Evolutionary conservation across 2,888 invertebrate genomes (phyloP).

Genomic region (Rotaria magnacalcarata): DNA sequence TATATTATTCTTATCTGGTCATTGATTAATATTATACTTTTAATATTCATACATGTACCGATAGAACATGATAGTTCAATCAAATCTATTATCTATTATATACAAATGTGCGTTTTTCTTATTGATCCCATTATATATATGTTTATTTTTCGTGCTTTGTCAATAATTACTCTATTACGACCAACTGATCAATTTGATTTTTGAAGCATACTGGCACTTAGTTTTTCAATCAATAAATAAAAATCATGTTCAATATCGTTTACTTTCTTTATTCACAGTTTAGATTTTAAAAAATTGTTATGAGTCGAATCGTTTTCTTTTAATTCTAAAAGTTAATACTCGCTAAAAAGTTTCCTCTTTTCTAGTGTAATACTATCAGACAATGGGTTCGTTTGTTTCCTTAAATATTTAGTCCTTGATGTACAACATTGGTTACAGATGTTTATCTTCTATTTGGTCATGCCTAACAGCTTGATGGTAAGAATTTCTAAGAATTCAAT

Average conservation of each 20-base stretch:
- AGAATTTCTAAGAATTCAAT: too few relatives aligned
- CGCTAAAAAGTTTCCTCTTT: too few relatives aligned
- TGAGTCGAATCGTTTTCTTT: too few relatives aligned
- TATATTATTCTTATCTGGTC: not conserved
- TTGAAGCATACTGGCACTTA: not conserved
- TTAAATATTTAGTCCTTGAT: too few relatives aligned
- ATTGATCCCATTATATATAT: not conserved
- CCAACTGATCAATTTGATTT: not conserved
- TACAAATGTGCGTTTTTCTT: not conserved
- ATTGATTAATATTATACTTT: not conserved
- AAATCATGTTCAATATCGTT: not conserved
- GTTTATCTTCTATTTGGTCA: too few relatives aligned
- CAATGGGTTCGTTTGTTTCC: too few relatives aligned
- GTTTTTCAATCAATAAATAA: not conserved
- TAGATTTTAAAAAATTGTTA: too few relatives aligned
- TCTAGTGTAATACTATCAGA: too few relatives aligned
- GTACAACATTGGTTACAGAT: too few relatives aligned
- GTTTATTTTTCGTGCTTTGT: not conserved
- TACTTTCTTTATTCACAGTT: too few relatives aligned
- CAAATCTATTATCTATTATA: not conserved
- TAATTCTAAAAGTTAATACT: too few relatives aligned
- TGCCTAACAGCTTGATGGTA: too few relatives aligned
- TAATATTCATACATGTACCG: not conserved
- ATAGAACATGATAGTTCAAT: not conserved
- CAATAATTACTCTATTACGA: not conserved